A percentile compares a stretch with the other conserved stretches of the same genome.
Evolutionary conservation across 2,797 vertebrate species (phyloP).

Genomic region (Phyllotis vaccarum): DNA sequence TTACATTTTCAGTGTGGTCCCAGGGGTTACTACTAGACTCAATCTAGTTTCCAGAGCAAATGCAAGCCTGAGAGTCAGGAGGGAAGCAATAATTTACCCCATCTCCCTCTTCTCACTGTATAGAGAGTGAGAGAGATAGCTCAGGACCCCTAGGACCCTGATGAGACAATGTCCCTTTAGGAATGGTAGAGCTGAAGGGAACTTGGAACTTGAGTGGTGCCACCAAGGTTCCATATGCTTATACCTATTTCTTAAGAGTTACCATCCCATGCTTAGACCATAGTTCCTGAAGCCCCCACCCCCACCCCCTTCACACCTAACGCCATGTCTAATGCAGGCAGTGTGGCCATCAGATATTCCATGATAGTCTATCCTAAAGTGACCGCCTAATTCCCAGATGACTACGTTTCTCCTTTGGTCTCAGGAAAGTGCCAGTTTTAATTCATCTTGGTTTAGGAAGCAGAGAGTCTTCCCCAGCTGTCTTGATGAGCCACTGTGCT

Average conservation of each 20-base stretch:
- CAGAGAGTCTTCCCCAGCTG: not conserved
- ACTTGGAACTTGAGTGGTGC: not conserved
- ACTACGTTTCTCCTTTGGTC: not conserved
- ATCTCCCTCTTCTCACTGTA: not conserved
- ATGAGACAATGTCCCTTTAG: not conserved
- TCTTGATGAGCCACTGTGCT: not conserved
- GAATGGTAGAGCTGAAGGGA: not conserved
- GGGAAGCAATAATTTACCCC: fast-evolving
- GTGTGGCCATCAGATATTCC: fast-evolving
- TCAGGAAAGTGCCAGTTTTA: not conserved
- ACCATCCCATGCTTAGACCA: not conserved
- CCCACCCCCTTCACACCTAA: not conserved
- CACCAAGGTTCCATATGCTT: not conserved
- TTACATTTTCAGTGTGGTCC: not conserved
- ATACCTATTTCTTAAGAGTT: too few species aligned
- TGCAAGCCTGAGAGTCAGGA: too few species aligned
- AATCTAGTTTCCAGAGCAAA: not conserved
- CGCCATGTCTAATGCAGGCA: fast-evolving
- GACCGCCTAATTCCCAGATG: not conserved
- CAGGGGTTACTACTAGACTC: not conserved
- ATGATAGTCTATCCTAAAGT: not conserved
- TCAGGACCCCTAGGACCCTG: too few species aligned
- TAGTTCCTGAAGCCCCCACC: not conserved
- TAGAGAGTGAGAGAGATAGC: too few species aligned
- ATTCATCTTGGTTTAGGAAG: not conserved